Base-by-base conservation (phyloP, 2,888 invertebrate genomes). In the Sepioteuthis lessoniana region DNA sequence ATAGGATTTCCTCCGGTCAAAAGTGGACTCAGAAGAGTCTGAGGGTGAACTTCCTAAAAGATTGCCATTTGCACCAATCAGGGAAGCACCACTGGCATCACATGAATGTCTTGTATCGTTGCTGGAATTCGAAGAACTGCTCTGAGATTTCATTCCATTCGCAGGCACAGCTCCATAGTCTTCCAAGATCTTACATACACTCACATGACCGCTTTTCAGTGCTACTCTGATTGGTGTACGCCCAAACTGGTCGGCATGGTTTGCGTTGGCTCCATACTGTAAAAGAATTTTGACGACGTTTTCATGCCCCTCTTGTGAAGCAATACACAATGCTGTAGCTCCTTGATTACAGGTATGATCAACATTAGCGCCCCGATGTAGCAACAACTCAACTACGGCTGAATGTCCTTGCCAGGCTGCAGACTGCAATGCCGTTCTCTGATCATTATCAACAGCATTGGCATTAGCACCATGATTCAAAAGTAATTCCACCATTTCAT, bases 331-430 rank as follows among this genome's bases (percentile, higher is more conserved):
- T 21, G 99, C 99, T 31, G 99, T 99, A 93, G 99, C 99, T 42
- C 99, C 99, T 97, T 99, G 99, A 96, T 99, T 98, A 97, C 99
- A 99, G 0, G 98, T 98, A 96, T 99, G 99, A 97, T 99, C 98
- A 37, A 99, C 98, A 94, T 98, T 97, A 0, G 99, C 99, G 13
- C 98, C 98, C 95, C 98, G 98, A 96, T 98, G 98, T 92, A 99
- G 97, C 90, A 97, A 95, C 90, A 99, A 97, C 94, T 98, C 98
- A 95, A 99, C 98, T 90, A 98, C 98, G 93, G 98, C 98, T 90
- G 98, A 98, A 96, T 99, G 98, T 0, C 99, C 99, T 97, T 99
- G 98, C 99, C 99, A 99, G 94, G 99, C 98, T 35, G 99, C 99
- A 76, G 99, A 99, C 97, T 99, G 99, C 95, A 99, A 97, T 0